A percentile compares a stretch with the other conserved stretches of the same genome.
Conservation (phyloP, 2,797 vertebrate species). For the Thalassophryne amazonica region DNA sequence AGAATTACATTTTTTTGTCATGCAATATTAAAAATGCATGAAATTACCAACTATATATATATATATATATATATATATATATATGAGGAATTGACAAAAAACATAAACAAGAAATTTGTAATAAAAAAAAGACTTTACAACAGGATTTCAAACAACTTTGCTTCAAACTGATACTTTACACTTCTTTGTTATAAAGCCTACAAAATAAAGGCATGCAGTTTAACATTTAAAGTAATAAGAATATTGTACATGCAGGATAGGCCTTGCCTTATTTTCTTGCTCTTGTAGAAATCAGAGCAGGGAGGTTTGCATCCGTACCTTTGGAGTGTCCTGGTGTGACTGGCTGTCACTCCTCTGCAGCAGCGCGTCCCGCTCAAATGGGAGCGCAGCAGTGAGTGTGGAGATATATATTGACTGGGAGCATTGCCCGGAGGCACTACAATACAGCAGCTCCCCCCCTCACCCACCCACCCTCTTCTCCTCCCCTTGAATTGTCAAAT, state of each 20-base stretch:
- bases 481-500: slow-evolving; percentile 55
- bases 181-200: not conserved
- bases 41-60: not conserved
- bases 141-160: no score
- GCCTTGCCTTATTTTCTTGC: not conserved
- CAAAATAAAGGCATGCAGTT: not conserved
- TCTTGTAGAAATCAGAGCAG: slow-evolving; percentile 6
- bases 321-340: slow-evolving; percentile 53
- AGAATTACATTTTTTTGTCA: not conserved
- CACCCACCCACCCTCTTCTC: slow-evolving; percentile 30
- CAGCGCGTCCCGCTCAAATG: slow-evolving; percentile 68
- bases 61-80: no score
- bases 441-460: slow-evolving; percentile 69
- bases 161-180: not conserved
- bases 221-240: not conserved
- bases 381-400: slow-evolving; percentile 69
- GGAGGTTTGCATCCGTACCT: slow-evolving; percentile 53
- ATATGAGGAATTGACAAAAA: no score
- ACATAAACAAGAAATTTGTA: no score
- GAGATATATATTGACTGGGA: slow-evolving; percentile 92
- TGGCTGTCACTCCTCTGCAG: slow-evolving; percentile 57
- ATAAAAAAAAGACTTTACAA: no score
- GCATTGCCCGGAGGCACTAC: slow-evolving; percentile 85
- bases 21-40: not conserved
- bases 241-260: not conserved